Base-by-base conservation (phyloP, 2,888 invertebrate species). In the Alsophila aescularia region DNA sequence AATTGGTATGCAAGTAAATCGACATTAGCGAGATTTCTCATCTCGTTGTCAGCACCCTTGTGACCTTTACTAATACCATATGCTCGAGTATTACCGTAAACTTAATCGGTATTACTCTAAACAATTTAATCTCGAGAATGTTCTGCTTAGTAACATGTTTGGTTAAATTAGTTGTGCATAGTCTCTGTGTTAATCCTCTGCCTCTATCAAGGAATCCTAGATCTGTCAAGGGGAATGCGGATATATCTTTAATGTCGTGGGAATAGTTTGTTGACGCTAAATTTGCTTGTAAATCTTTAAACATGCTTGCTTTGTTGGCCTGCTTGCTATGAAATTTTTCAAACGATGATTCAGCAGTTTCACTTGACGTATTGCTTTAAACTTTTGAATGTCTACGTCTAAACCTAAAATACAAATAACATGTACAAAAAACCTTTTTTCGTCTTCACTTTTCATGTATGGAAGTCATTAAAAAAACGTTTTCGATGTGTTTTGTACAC, bases 51-150 rank as follows among this genome's bases (percentile, higher is more conserved):
- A 34, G 49, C 42, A 27, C 36, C 49, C 40, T 40, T 36, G 55
- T 51, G 45, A 55, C 50, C 50, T 50, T 44, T 49, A 34, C 16
- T 29, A 29, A 14, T 32, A 34, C 15, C 49, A 50, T 45, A 50
- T 41, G 45, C 24, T 50, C 2, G 32, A 48, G 27, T 2, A 55
- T 36, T 13, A 44, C 45, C 54, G 49, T 36, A 24, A 45, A 50
- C 29, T 36, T 18, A 44, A 55, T 45, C 45, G 45, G 36, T 41
- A 41, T 31, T 21, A 34, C 34, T 55, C 36, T 31, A 18, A 50
- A 41, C 50, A 50, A 50, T 55, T 55, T 55, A 43, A 55, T 41
- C 40, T 35, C 8, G 27, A 41, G n/a, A 50, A 41, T 55, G 31
- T 40, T 45, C 45, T 32, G 41, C 37, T 27, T 41, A 40, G 36